phyloP scores from a whole-genome alignment of 2,113 vertebrate genomes.

The Campylomormyrus tamandua region DNA sequence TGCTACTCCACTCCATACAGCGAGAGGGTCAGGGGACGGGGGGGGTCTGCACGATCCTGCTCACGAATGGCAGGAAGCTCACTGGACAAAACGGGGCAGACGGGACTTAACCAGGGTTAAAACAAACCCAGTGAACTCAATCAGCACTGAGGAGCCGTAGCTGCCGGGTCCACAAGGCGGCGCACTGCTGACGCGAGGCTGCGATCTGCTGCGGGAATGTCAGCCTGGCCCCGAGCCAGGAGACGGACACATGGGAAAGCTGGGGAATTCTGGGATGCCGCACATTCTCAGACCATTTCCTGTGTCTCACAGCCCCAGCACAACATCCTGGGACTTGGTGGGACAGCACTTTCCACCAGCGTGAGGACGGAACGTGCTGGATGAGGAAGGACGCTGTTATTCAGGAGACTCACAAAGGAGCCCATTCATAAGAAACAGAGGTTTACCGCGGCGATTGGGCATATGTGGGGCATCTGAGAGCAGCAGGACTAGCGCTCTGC shows the following conservation, averaged over 20 bases:
- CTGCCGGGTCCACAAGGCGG: neutral
- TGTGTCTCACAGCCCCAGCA: slow-evolving; percentile 24
- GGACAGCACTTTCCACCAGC: slow-evolving; percentile 40
- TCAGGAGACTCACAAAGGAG: neutral
- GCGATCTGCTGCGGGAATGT: neutral
- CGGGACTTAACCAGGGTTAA: neutral
- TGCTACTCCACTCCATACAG: neutral
- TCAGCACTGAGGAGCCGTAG: neutral
- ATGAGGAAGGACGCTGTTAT: neutral
- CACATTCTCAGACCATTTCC: slow-evolving; percentile 27
- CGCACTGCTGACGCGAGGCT: neutral
- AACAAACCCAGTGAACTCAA: neutral
- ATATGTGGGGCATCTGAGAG: neutral
- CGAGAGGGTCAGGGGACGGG: neutral
- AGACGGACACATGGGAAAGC: slow-evolving; percentile 5
- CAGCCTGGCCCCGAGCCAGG: slow-evolving; percentile 6
- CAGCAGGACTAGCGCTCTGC: neutral
- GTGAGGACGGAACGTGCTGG: slow-evolving; percentile 39
- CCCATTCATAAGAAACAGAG: neutral
- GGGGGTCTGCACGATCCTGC: neutral
- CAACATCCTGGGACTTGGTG: slow-evolving; percentile 39
- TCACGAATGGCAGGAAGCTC: neutral
- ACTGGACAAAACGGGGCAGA: neutral
- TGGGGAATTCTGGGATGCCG: slow-evolving; percentile 15
- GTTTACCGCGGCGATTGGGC: neutral